Conservation (phyloP, 2,113 vertebrate genomes). For the Oncorhynchus clarkii region DNA sequence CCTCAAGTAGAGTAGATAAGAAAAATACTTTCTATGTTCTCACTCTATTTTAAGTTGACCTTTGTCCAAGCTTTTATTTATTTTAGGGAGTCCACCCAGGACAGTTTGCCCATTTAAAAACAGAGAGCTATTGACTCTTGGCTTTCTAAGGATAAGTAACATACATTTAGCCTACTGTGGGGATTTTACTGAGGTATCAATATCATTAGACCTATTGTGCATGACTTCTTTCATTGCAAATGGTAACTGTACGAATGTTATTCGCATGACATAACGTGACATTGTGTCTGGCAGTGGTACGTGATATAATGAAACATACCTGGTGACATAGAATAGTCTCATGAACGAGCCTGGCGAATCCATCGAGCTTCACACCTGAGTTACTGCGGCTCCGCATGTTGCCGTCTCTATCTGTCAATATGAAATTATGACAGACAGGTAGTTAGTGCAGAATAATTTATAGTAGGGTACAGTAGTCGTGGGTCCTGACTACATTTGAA, state of each 20-base stretch:
- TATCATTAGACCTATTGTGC: background rate
- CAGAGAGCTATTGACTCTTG: background rate
- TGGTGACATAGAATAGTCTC: conserved; percentile 92
- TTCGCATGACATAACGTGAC: background rate
- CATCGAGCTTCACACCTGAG: conserved; percentile 91
- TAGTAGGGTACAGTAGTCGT: conserved; percentile 45
- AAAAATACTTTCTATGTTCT: conserved; percentile 36
- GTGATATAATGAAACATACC: conserved; percentile 48
- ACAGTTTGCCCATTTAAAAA: background rate
- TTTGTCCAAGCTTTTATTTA: conserved; percentile 65
- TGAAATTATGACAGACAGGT: no score
- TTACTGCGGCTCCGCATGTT: conserved; percentile 92
- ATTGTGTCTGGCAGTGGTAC: background rate
- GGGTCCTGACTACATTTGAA: conserved; percentile 13
- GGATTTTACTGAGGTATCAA: no score
- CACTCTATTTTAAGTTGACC: conserved; percentile 55
- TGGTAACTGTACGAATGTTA: no score
- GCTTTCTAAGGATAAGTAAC: background rate
- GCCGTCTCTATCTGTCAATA: background rate
- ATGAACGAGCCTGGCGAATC: conserved; percentile 88
- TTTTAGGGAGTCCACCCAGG: conserved; percentile 25
- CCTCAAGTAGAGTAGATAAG: conserved; percentile 51
- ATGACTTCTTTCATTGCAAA: background rate
- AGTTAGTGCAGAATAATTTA: no score
- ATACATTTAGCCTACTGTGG: no score